Evolutionary conservation across 2,113 vertebrate species (phyloP), one percentile per base, ranked within the genome.

Genomic region (Osmerus eperlanus): DNA sequence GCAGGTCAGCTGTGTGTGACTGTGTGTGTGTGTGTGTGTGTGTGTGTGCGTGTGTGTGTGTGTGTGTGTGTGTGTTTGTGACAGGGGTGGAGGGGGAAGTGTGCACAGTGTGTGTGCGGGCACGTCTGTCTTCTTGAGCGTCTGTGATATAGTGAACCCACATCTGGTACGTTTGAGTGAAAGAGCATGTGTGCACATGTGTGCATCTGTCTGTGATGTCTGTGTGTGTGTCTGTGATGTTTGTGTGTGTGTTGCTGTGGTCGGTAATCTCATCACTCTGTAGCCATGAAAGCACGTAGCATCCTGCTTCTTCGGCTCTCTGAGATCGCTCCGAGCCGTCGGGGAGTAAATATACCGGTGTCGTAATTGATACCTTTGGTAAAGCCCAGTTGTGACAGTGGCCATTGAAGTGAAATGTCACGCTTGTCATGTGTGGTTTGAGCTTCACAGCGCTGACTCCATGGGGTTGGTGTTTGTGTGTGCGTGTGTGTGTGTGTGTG

Each of bases 1-100:
- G 82, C 97, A 99, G 96, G 97, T 99, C 23, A 74, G 85, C 66
- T 61, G 68, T 65, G 54, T 98, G n/a, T 73, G 85, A 21, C 11
- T 21, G n/a, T 51, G 23, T 28, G 4, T 18, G 3, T 32, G 0
- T 69, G 68, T 59, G 54, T 58, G 25, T 69, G 55, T 70, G 0
- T 69, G 54, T 41, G 32, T 75, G 60, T 61, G 63, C 62, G 54
- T 98, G n/a, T 73, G 85, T 21, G n/a, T 51, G 23, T 28, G 4
- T 18, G 3, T 32, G 0, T 69, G 68, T 59, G 54, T 69, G 55
- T 70, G 0, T 69, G 54, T 41, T 32, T 75, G 60, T 61, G 63
- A n/a, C 25, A 28, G 25, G 25, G 25, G 2, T 28, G 25, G 25
- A 28, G 25, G n/a, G 15, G 75, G 93, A 4, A 29, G 16, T 29